A percentile compares a stretch with the other conserved stretches of the same genome.
Conservation (phyloP, 2,888 invertebrate species). For the Anticlea derivata region DNA sequence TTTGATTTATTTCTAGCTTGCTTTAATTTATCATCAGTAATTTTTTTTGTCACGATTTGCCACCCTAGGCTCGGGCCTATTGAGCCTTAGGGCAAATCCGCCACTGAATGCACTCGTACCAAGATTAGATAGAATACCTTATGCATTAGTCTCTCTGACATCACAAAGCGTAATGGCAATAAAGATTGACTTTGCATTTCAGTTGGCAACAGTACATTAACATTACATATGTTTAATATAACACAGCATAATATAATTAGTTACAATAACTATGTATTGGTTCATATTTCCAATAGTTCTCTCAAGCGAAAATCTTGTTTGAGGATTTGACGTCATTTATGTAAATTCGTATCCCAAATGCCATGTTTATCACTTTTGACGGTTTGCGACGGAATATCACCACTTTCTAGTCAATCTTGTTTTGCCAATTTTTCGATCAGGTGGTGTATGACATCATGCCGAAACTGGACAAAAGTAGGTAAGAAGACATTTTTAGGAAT, state of each 20-base stretch:
- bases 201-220: background rate
- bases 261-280: no score
- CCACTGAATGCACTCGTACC: no score
- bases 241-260: no score
- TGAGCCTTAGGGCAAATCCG: no score
- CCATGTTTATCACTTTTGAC: no score
- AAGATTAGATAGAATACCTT: slow-evolving; percentile 9
- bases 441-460: slow-evolving; percentile 19
- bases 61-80: no score
- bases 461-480: slow-evolving; percentile 8
- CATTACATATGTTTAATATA: no score
- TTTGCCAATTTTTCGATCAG: slow-evolving; percentile 11
- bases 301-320: background rate
- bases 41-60: no score
- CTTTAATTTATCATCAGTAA: no score
- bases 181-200: background rate
- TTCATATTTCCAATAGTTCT: no score
- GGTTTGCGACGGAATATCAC: background rate
- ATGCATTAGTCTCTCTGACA: slow-evolving; percentile 9
- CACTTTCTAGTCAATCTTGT: slow-evolving; percentile 16
- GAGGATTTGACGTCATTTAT: background rate
- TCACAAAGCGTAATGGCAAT: slow-evolving; percentile 12
- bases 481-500: slow-evolving; percentile 4
- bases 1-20: no score
- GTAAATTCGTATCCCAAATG: background rate